Evolutionary conservation across 1,140 invertebrate genomes (phyloP).

Genomic region (Phortica variegata): DNA sequence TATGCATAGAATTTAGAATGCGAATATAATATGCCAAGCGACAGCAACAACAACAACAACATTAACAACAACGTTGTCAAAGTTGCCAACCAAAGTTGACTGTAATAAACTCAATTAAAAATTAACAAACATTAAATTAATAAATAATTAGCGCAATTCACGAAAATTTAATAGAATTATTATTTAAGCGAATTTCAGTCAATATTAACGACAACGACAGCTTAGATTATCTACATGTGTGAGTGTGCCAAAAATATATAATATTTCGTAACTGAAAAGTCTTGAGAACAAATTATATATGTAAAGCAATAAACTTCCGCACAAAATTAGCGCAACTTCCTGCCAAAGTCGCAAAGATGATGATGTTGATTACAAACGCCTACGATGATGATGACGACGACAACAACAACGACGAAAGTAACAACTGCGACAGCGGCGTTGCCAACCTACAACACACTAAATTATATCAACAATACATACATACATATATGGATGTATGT

Average conservation of each 20-base stretch:
- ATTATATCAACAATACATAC: too few species aligned
- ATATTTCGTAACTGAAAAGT: background rate
- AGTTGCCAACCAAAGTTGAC: slow-evolving; percentile 19
- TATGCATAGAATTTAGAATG: too few species aligned
- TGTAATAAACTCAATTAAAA: slow-evolving; percentile 38
- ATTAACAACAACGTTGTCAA: slow-evolving; percentile 12
- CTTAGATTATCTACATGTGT: too few species aligned
- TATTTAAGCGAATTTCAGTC: slow-evolving; percentile 35
- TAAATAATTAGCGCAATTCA: slow-evolving; percentile 43
- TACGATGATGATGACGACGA: too few species aligned
- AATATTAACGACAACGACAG: too few species aligned
- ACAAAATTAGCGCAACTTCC: slow-evolving; percentile 43
- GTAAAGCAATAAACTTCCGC: slow-evolving; percentile 45
- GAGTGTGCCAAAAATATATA: background rate
- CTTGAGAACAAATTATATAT: slow-evolving; percentile 1
- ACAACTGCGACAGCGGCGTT: too few species aligned
- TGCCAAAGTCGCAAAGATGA: slow-evolving; percentile 27
- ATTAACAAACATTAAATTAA: slow-evolving; percentile 44
- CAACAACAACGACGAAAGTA: too few species aligned
- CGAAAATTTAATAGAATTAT: slow-evolving; percentile 42
- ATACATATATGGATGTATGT: too few species aligned
- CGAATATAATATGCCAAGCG: too few species aligned
- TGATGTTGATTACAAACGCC: too few species aligned
- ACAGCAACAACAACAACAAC: slow-evolving; percentile 7
- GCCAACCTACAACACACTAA: too few species aligned